phyloP scores from a whole-genome alignment of 2,888 invertebrate genomes.

The Tenthredo notha region DNA sequence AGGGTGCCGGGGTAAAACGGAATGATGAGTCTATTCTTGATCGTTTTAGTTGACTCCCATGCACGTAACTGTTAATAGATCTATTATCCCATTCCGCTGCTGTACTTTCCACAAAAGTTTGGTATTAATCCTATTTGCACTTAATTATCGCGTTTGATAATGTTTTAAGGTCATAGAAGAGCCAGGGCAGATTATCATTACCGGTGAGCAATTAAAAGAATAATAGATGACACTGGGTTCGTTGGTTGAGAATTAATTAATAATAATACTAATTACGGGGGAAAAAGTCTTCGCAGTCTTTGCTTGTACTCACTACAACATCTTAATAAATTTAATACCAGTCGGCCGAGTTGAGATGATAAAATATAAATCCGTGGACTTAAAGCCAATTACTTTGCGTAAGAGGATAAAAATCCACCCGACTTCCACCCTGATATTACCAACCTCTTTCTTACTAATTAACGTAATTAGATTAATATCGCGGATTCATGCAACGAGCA shows the following conservation, averaged over 20 bases:
- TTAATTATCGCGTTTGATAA: not conserved
- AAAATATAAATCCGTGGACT: conserved; percentile 40
- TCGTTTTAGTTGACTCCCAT: not conserved
- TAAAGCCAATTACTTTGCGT: conserved; percentile 43
- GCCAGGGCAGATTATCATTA: not conserved
- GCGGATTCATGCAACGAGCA: not conserved
- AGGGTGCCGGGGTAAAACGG: not conserved
- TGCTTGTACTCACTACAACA: conserved; percentile 24
- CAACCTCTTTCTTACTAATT: conserved; percentile 30
- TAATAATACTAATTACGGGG: conserved; percentile 16
- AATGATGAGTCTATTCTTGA: not conserved
- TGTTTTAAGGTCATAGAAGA: not conserved
- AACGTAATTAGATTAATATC: conserved; percentile 37
- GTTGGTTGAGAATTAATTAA: conserved; percentile 1
- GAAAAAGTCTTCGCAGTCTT: not conserved
- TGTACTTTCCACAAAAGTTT: not conserved
- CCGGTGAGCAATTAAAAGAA: not conserved
- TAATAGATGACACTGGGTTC: not conserved
- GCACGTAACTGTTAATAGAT: not conserved
- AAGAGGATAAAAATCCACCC: conserved; percentile 42
- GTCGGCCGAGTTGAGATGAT: conserved; percentile 33
- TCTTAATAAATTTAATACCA: conserved; percentile 8
- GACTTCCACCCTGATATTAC: conserved; percentile 11
- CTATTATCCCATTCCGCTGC: not conserved
- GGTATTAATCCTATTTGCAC: not conserved